A percentile compares a stretch with the other conserved stretches of the same genome.
These are phyloP conservation scores for Plutella xylostella DNA, from an alignment of 2,888 invertebrate genomes.

Conservation along the genomic window DNA sequence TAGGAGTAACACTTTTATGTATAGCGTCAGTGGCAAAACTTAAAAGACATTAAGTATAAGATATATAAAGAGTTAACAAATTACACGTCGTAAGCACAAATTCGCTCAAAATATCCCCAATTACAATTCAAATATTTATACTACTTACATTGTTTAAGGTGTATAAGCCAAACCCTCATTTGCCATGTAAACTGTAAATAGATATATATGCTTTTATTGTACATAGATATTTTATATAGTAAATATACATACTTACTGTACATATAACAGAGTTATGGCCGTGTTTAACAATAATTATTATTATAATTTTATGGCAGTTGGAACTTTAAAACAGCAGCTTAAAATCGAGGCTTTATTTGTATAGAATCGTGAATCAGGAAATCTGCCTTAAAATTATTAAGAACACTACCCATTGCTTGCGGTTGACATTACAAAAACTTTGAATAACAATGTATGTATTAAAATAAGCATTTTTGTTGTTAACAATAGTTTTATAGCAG, in stretches of 20 bases:
- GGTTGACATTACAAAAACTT: background rate
- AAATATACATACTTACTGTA: background rate
- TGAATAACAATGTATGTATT: background rate
- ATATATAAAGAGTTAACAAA: background rate
- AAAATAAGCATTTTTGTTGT: background rate
- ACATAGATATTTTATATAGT: background rate
- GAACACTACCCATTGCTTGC: too few species aligned
- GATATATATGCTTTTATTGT: constrained; percentile 10
- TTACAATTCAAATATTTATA: constrained; percentile 9
- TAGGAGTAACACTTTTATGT: constrained; percentile 7
- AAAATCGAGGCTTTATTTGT: too few species aligned
- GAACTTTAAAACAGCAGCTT: background rate
- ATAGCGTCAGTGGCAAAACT: background rate
- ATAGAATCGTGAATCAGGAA: too few species aligned
- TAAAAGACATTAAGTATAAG: background rate
- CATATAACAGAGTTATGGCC: background rate
- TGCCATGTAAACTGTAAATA: constrained; percentile 59
- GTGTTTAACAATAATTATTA: background rate
- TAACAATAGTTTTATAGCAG: background rate
- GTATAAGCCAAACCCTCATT: constrained; percentile 44
- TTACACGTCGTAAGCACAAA: background rate
- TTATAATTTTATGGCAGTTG: background rate
- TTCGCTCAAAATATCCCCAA: background rate
- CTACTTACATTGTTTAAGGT: constrained; percentile 22
- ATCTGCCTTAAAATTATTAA: too few species aligned